These are phyloP conservation scores for Drosophila niveifrons DNA, from an alignment of 2,888 invertebrate genomes.

Conservation along the genomic window DNA sequence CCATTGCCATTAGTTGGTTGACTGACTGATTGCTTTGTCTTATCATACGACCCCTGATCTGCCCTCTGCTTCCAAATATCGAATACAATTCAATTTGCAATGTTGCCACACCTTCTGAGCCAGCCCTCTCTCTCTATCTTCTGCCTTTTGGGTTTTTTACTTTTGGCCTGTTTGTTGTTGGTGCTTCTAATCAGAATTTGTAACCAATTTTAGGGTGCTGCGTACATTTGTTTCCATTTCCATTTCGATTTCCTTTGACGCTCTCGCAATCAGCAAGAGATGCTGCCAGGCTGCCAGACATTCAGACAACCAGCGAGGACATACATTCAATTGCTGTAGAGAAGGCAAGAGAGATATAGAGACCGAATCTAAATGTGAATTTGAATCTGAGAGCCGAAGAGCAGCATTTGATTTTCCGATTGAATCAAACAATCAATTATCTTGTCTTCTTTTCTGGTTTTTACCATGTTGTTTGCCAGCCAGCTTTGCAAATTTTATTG, in stretches of 20 bases:
- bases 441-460: slow-evolving; percentile 60
- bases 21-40: slow-evolving; percentile 81
- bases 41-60: slow-evolving; percentile 50
- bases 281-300: slow-evolving; percentile 55
- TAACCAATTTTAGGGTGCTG: slow-evolving; percentile 74
- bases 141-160: slow-evolving; percentile 44
- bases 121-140: slow-evolving; percentile 15
- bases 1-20: slow-evolving; percentile 51
- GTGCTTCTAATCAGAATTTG: slow-evolving; percentile 79
- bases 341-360: not conserved
- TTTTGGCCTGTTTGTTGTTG: slow-evolving; percentile 59
- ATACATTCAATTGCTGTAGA: slow-evolving; percentile 43
- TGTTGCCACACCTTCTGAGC: slow-evolving; percentile 64
- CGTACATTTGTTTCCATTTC: slow-evolving; percentile 66
- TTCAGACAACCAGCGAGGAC: slow-evolving; percentile 46
- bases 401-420: slow-evolving; percentile 75
- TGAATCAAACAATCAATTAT: slow-evolving; percentile 81
- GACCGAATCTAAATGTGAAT: slow-evolving; percentile 6
- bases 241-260: slow-evolving; percentile 71
- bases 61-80: slow-evolving; percentile 39
- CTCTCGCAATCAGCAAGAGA: slow-evolving; percentile 68
- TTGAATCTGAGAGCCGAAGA: slow-evolving; percentile 39
- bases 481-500: slow-evolving; percentile 68
- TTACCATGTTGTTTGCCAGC: slow-evolving; percentile 34
- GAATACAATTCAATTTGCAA: slow-evolving; percentile 76